phyloP scores from a whole-genome alignment of 2,888 invertebrate species.

The Harmothoe impar region DNA sequence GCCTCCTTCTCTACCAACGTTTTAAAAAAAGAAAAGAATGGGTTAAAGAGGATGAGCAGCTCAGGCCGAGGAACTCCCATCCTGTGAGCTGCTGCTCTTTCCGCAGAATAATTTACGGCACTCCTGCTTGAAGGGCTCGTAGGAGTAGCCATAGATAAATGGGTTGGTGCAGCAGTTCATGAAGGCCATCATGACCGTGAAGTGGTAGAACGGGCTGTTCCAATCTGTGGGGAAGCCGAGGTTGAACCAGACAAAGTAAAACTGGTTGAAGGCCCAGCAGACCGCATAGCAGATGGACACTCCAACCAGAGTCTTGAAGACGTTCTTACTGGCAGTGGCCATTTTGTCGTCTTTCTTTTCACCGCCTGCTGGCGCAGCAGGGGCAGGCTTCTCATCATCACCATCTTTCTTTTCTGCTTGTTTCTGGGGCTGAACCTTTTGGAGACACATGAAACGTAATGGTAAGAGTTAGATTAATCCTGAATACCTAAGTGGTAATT shows the following conservation, averaged over 20 bases:
- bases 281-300: conserved; percentile 43
- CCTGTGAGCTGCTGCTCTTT: too few relatives aligned
- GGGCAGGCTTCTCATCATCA: neutral
- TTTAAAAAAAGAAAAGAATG: too few relatives aligned
- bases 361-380: neutral
- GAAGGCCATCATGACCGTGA: conserved; percentile 44
- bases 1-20: too few relatives aligned
- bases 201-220: conserved; percentile 47
- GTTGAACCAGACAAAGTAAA: conserved; percentile 50
- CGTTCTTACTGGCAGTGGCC: conserved; percentile 32
- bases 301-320: conserved; percentile 45
- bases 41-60: too few relatives aligned
- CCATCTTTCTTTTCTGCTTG: neutral
- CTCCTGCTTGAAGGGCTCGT: conserved; percentile 34
- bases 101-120: neutral
- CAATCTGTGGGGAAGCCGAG: conserved; percentile 44
- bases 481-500: too few relatives aligned
- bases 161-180: conserved; percentile 41
- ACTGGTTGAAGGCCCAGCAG: conserved; percentile 52
- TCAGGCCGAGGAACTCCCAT: too few relatives aligned
- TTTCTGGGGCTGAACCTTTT: neutral
- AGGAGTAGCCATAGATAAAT: conserved; percentile 45
- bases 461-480: too few relatives aligned
- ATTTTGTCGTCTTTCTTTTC: neutral
- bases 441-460: neutral